Percentiles rank a stretch among this genome's conserved stretches.
These are phyloP conservation scores for Caenorhabditis auriculariae DNA, from an alignment of 2,888 invertebrate genomes.

Conservation along the genomic window DNA sequence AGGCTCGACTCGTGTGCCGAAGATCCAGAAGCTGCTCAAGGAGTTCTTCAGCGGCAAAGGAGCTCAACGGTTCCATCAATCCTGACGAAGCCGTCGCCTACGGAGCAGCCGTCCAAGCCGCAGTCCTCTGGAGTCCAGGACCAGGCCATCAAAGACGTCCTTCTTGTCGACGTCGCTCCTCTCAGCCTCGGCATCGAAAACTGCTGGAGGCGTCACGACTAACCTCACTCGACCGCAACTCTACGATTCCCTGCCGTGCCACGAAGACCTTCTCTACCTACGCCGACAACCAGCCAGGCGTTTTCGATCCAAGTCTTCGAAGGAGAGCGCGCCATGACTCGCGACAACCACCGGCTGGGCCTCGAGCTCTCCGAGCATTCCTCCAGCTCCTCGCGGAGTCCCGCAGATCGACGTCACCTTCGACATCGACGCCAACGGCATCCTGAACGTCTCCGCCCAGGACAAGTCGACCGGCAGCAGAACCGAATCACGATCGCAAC, in stretches of 20 bases:
- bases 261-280: conserved; percentile 79
- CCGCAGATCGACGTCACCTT: conserved; percentile 69
- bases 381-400: conserved; percentile 62
- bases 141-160: conserved; percentile 30
- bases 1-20: conserved; percentile 94
- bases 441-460: conserved; percentile 55
- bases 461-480: conserved; percentile 62
- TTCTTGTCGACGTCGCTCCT: conserved; percentile 88
- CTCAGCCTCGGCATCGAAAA: conserved; percentile 84
- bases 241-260: conserved; percentile 64
- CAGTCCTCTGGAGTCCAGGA: conserved; percentile 29
- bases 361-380: conserved; percentile 65
- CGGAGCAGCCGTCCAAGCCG: conserved; percentile 71
- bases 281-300: conserved; percentile 85
- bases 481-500: conserved; percentile 49
- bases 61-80: conserved; percentile 88
- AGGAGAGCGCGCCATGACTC: conserved; percentile 67
- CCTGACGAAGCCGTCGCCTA: conserved; percentile 96
- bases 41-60: conserved; percentile 83
- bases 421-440: conserved; percentile 64
- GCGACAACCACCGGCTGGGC: conserved; percentile 65
- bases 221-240: conserved; percentile 77
- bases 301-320: conserved; percentile 80
- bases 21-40: conserved; percentile 91
- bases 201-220: conserved; percentile 92